Percentiles rank a stretch among this genome's conserved stretches.
These are phyloP conservation scores for Metopia argyrocephala DNA, from an alignment of 2,888 invertebrate species.

Conservation along the genomic window DNA sequence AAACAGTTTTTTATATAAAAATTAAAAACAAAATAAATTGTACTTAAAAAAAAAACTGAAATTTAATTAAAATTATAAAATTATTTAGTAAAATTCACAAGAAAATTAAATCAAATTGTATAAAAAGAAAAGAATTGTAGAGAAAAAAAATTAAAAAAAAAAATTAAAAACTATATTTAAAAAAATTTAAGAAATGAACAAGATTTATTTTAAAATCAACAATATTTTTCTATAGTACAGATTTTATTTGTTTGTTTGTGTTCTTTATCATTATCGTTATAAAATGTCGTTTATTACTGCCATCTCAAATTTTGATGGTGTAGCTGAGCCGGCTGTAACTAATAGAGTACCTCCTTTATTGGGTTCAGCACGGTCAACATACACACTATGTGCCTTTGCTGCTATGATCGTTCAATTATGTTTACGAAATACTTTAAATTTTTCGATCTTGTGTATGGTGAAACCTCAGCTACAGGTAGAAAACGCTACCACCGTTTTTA, in stretches of 20 bases:
- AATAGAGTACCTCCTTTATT: slow-evolving; percentile 66
- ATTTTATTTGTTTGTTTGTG: too few species aligned
- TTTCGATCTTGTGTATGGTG: slow-evolving; percentile 81
- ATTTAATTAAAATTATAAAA: background rate
- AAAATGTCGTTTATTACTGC: too few species aligned
- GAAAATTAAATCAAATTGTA: slow-evolving; percentile 17
- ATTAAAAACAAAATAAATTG: slow-evolving; percentile 3
- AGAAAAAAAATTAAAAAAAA: slow-evolving; percentile 4
- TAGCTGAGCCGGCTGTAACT: slow-evolving; percentile 48
- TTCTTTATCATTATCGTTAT: too few species aligned
- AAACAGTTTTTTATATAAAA: too few species aligned
- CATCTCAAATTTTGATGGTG: slow-evolving; percentile 44
- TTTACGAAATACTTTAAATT: slow-evolving; percentile 80
- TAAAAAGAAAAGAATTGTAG: background rate
- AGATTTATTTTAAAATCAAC: too few species aligned
- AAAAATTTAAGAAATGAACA: too few species aligned
- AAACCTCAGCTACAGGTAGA: slow-evolving; percentile 70
- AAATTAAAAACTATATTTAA: too few species aligned
- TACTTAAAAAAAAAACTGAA: background rate
- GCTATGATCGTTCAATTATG: slow-evolving; percentile 74
- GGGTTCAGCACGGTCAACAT: slow-evolving; percentile 76
- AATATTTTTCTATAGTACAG: too few species aligned
- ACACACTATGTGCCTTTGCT: slow-evolving; percentile 76
- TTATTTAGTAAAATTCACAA: background rate
- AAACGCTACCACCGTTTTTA: slow-evolving; percentile 27